Conservation (phyloP, 1,140 invertebrate genomes). For the Homalodisca vitripennis region DNA sequence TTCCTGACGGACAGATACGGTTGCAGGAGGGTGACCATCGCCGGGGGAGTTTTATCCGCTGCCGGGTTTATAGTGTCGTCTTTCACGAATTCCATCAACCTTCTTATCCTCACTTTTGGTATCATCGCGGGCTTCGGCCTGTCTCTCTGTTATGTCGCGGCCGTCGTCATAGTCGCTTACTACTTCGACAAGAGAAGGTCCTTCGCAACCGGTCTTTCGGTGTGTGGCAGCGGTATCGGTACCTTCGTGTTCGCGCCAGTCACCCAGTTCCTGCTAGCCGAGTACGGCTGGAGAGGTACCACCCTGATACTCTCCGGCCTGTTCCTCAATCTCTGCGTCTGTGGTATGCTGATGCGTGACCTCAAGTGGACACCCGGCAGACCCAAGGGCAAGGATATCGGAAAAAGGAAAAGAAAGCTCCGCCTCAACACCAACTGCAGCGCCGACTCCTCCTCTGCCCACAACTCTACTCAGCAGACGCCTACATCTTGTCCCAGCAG, state of each 20-base stretch:
- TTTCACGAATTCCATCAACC: constrained; percentile 70
- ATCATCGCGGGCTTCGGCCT: constrained; percentile 83
- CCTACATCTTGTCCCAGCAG: constrained; percentile 56
- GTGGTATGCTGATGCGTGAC: constrained; percentile 81
- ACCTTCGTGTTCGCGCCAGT: constrained; percentile 90
- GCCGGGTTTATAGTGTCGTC: constrained; percentile 81
- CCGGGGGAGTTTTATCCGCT: constrained; percentile 73
- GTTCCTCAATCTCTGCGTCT: constrained; percentile 84
- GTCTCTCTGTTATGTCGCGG: constrained; percentile 84
- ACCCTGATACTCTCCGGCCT: constrained; percentile 79
- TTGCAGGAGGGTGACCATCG: constrained; percentile 41
- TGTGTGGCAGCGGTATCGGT: constrained; percentile 80
- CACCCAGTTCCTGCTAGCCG: constrained; percentile 70
- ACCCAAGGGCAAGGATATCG: constrained; percentile 57
- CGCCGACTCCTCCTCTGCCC: constrained; percentile 43
- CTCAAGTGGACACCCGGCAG: constrained; percentile 71
- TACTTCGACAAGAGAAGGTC: constrained; percentile 93
- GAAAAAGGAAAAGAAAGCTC: constrained; percentile 51
- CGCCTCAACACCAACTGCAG: constrained; percentile 48
- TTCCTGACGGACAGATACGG: constrained; percentile 78
- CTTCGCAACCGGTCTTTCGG: constrained; percentile 89
- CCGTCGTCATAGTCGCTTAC: constrained; percentile 92
- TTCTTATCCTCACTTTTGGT: constrained; percentile 82
- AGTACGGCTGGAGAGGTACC: constrained; percentile 84
- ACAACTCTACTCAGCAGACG: constrained; percentile 51